phyloP scores from a whole-genome alignment of 2,797 vertebrate species.

The Sebastes kiyomatsui region DNA sequence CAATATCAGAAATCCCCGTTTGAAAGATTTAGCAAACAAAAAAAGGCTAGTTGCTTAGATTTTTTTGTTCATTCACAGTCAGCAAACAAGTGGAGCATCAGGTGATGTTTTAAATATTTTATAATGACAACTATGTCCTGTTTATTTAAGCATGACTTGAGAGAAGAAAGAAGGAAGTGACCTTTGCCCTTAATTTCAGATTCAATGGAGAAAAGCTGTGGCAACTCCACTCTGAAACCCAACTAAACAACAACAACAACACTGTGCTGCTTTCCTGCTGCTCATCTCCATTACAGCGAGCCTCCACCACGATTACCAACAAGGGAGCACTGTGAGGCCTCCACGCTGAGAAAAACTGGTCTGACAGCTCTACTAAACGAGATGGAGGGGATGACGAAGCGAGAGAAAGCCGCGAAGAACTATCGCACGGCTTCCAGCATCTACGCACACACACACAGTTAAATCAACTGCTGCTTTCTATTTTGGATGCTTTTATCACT shows the following conservation, averaged over 20 bases:
- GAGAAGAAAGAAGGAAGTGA: background rate
- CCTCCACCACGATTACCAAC: conserved; percentile 43
- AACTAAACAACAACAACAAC: conserved; percentile 16
- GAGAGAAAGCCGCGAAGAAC: conserved; percentile 29
- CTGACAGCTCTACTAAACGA: conserved; percentile 56
- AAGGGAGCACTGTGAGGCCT: conserved; percentile 43
- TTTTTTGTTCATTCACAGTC: background rate
- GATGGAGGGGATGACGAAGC: conserved; percentile 39
- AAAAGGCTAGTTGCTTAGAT: background rate
- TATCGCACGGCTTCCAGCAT: conserved; percentile 22
- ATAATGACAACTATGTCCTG: background rate
- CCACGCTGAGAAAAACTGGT: conserved; percentile 3
- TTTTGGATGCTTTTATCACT: conserved; percentile 74
- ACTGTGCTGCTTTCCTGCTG: conserved; percentile 11
- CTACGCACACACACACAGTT: conserved; percentile 51
- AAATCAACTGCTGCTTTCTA: conserved; percentile 65
- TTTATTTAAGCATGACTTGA: background rate
- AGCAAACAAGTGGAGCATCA: background rate
- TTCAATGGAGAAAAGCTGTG: background rate
- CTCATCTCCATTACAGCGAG: conserved; percentile 53
- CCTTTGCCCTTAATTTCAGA: background rate
- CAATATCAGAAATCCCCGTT: background rate
- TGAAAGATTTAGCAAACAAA: background rate
- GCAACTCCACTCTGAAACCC: background rate
- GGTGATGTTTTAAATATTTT: background rate